Percentiles rank a stretch among this genome's conserved stretches.
Evolutionary conservation across 2,888 invertebrate species (phyloP).

Genomic region (Lathronympha strigana): DNA sequence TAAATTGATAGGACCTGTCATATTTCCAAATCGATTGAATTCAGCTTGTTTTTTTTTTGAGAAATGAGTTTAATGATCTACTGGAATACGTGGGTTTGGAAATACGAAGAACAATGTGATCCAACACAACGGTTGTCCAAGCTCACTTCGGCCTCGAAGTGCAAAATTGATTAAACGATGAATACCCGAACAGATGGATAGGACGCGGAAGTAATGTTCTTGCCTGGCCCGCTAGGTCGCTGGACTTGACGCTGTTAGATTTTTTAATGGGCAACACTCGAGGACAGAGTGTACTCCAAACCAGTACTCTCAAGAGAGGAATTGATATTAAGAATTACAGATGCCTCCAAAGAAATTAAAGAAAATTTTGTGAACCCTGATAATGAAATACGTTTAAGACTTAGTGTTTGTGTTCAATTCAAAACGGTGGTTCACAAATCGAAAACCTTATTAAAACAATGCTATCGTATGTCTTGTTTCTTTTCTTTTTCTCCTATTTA

Average conservation of each 20-base stretch:
- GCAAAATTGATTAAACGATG: neutral
- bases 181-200: slow-evolving; percentile 2
- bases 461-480: no score
- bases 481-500: no score
- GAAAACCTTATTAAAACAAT: no score
- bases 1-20: no score
- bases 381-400: neutral
- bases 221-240: neutral
- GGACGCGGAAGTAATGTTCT: slow-evolving; percentile 5
- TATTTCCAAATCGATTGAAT: neutral
- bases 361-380: neutral
- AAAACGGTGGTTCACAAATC: neutral
- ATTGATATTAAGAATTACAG: neutral
- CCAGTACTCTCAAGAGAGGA: no score
- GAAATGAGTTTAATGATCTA: slow-evolving; percentile 2
- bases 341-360: neutral
- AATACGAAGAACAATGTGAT: neutral
- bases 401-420: neutral
- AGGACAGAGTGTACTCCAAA: no score
- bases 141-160: slow-evolving; percentile 1
- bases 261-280: no score
- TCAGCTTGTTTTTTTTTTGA: neutral
- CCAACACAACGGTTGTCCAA: no score
- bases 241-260: neutral
- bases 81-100: neutral